A percentile compares a stretch with the other conserved stretches of the same genome.
These are phyloP conservation scores for Caerostris extrusa DNA, from an alignment of 1,140 invertebrate genomes.

Conservation along the genomic window DNA sequence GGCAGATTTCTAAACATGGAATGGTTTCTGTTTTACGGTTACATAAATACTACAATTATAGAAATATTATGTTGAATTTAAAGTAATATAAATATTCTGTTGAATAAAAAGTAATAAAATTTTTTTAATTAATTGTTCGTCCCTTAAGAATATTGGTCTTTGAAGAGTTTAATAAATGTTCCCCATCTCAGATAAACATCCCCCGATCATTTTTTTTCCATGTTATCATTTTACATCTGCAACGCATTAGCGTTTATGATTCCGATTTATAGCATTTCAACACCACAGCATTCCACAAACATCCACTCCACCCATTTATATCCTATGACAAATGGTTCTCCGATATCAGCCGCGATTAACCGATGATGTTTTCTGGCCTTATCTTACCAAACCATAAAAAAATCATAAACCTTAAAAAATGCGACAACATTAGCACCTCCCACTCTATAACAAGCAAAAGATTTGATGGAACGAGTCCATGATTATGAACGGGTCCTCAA, in stretches of 20 bases:
- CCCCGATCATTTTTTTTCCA: no score
- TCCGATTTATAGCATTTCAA: background rate
- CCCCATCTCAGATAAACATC: no score
- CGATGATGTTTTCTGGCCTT: background rate
- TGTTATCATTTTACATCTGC: no score
- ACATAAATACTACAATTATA: no score
- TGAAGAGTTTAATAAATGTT: no score
- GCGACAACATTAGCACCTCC: slow-evolving; percentile 49
- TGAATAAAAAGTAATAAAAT: no score
- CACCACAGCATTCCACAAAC: background rate
- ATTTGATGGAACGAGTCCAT: background rate
- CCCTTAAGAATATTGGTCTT: no score
- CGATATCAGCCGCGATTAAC: slow-evolving; percentile 38
- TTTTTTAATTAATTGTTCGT: no score
- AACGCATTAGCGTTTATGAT: background rate
- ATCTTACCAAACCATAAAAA: background rate
- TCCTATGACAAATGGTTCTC: slow-evolving; percentile 42
- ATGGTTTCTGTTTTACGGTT: no score
- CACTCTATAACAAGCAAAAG: background rate
- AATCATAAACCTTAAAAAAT: slow-evolving; percentile 52
- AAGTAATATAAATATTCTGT: no score
- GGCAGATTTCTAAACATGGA: no score
- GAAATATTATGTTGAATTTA: no score
- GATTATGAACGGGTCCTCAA: slow-evolving; percentile 4
- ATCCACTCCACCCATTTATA: background rate